Evolutionary conservation across 2,888 invertebrate species (phyloP), one percentile per base, ranked within the genome.

Genomic region (Diarsia brunnea): DNA sequence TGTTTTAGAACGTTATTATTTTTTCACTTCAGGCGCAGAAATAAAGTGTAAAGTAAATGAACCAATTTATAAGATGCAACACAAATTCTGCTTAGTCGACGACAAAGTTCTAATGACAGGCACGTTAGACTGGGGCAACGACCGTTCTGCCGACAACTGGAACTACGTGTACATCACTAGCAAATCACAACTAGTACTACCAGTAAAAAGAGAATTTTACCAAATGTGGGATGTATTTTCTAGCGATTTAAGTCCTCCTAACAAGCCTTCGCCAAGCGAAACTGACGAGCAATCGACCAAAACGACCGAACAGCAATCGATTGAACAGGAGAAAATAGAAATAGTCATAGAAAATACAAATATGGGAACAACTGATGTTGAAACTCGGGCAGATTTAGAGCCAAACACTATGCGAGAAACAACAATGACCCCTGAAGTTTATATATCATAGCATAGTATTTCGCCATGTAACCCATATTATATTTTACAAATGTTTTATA

Each of bases 21-120:
- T 0, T 63, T 63, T 81, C 4, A 61, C 27, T 79, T 63, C 91
- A 98, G 98, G 97, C 66, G 96, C 98, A 78, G 95, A 96, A 91
- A 95, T 97, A 49, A 97, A 97, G 92, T 95, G 93, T 87, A 95
- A 96, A 90, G 66, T 90, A 85, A 84, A 93, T 92, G 79, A 97
- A 91, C 90, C 94, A 97, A 78, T 85, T 27, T 91, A 91, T 87
- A 92, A 90, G 75, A 98, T 98, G 98, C 98, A 98, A 90, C 98
- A 98, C 92, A 98, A 98, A 93, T 98, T 98, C 94, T 97, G 97
- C 69, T 91, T 98, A 74, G 94, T 98, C 60, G 98, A 98, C 89
- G 94, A 95, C 79, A 91, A 92, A 82, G 91, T 97, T 68, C 92
- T 98, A 16, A 97, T 98, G 89, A 97, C 97, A 74, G 98, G 98